Evolutionary conservation across 2,888 invertebrate species (phyloP).

Genomic region (Uropetala carovei): DNA sequence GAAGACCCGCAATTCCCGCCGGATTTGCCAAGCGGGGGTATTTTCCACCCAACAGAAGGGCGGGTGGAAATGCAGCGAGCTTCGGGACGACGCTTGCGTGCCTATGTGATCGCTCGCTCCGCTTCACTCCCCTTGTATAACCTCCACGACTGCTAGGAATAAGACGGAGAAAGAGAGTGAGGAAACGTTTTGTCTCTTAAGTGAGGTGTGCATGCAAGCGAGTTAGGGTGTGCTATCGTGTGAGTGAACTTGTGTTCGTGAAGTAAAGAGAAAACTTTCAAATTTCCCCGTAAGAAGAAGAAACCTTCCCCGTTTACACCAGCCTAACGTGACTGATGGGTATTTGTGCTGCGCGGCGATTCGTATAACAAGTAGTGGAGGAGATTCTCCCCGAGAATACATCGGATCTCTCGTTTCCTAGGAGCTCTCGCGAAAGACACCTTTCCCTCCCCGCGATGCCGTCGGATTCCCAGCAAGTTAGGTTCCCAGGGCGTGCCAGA

Average conservation of each 20-base stretch:
- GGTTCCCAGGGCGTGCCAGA: conserved; percentile 1
- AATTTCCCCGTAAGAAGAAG: background rate
- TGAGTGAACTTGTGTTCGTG: background rate
- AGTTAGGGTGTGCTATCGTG: background rate
- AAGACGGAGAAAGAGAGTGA: background rate
- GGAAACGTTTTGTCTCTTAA: background rate
- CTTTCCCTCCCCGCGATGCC: background rate
- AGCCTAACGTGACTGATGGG: background rate
- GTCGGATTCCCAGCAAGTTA: background rate
- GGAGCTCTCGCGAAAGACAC: background rate
- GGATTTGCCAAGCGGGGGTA: background rate
- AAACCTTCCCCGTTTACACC: background rate
- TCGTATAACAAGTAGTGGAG: conserved; percentile 1
- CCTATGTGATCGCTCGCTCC: background rate
- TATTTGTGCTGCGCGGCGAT: background rate
- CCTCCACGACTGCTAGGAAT: background rate
- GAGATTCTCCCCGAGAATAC: background rate
- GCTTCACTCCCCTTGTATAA: background rate
- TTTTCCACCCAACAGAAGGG: background rate
- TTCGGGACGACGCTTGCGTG: background rate
- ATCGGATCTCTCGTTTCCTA: background rate
- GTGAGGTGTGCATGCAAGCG: background rate
- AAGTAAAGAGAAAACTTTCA: background rate
- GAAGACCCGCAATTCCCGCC: background rate
- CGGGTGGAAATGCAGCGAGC: background rate